Percentiles rank a stretch among this genome's conserved stretches.
Conservation (phyloP, 1,140 invertebrate genomes). For the Drosophila kepulauana region DNA sequence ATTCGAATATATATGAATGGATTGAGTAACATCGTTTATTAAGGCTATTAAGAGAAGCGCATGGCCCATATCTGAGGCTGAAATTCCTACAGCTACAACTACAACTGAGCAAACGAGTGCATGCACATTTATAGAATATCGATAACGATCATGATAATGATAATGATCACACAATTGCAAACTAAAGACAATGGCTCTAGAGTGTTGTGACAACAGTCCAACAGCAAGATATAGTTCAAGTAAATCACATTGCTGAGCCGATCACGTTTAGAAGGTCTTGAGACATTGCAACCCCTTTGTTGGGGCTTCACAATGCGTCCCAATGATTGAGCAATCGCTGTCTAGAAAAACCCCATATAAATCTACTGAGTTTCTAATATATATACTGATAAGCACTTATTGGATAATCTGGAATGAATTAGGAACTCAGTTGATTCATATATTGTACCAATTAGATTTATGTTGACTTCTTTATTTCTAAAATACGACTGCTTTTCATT, state of each 20-base stretch:
- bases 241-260: background rate
- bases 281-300: background rate
- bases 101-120: background rate
- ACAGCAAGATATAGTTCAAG: background rate
- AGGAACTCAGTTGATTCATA: no score
- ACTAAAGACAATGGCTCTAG: conserved; percentile 2
- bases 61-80: conserved; percentile 22
- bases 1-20: conserved; percentile 35
- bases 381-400: no score
- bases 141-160: conserved; percentile 3
- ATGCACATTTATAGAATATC: conserved; percentile 5
- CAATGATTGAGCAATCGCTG: conserved; percentile 2
- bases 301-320: conserved; percentile 9
- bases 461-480: no score
- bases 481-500: no score
- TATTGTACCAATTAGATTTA: no score
- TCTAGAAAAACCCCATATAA: background rate
- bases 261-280: conserved; percentile 2
- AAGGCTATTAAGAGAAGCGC: conserved; percentile 49
- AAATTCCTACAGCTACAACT: conserved; percentile 7
- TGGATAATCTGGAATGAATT: no score
- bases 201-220: conserved; percentile 1
- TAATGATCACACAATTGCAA: conserved; percentile 4
- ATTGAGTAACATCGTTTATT: conserved; percentile 66
- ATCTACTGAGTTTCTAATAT: background rate